phyloP scores from a whole-genome alignment of 2,113 vertebrate species.

The Centropus unirufus region DNA sequence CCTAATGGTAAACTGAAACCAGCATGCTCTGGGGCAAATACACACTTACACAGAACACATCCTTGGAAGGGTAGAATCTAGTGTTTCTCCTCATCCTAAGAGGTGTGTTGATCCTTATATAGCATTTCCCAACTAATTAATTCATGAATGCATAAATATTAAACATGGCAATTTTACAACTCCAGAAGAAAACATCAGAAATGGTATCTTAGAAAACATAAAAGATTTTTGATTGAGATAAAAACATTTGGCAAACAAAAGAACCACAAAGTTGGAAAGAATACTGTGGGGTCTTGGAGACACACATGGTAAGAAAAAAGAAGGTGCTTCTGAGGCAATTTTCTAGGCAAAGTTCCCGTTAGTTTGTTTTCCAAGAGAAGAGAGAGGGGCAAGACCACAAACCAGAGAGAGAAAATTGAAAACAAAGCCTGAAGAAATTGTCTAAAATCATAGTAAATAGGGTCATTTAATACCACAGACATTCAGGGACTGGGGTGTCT shows the following conservation, averaged over 20 bases:
- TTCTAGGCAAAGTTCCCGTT: neutral
- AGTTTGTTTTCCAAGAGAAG: neutral
- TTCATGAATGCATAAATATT: conserved; percentile 70
- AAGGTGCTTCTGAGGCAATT: neutral
- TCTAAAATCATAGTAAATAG: neutral
- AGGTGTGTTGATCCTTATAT: conserved; percentile 1
- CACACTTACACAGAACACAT: neutral
- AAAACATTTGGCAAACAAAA: conserved; percentile 41
- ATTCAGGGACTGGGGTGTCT: neutral
- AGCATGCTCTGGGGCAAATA: neutral
- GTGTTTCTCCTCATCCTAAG: neutral
- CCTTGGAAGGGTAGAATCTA: neutral
- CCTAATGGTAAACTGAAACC: neutral
- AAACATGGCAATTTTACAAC: conserved; percentile 40
- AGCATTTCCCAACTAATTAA: conserved; percentile 58
- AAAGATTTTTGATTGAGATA: conserved; percentile 41
- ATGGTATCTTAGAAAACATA: conserved; percentile 9
- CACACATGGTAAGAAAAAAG: neutral
- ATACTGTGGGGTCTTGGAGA: neutral
- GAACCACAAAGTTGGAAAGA: neutral
- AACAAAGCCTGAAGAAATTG: neutral
- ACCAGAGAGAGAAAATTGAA: neutral
- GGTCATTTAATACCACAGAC: neutral
- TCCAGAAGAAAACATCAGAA: conserved; percentile 56
- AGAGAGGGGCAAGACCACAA: neutral